Percentiles rank a stretch among this genome's conserved stretches.
phyloP scores from a whole-genome alignment of 2,888 invertebrate genomes.

The Catocala fraxini region DNA sequence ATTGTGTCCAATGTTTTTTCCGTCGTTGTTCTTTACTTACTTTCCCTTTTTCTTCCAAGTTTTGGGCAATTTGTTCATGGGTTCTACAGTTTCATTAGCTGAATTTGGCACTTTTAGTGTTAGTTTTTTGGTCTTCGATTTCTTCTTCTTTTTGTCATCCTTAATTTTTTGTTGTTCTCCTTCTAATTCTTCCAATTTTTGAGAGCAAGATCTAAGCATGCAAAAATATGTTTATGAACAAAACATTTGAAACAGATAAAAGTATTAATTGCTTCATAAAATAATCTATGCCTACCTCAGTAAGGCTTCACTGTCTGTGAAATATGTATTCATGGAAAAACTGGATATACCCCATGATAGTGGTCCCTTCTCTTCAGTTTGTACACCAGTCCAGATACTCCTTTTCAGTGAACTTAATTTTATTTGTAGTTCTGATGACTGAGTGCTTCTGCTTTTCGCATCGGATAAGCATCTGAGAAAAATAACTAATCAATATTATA shows the following conservation, averaged over 20 bases:
- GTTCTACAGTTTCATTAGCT: constrained; percentile 74
- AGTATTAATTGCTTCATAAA: no score
- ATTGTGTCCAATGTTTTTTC: not conserved
- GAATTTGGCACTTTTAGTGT: constrained; percentile 78
- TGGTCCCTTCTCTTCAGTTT: constrained; percentile 84
- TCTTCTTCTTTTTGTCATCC: constrained; percentile 83
- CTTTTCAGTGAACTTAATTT: constrained; percentile 90
- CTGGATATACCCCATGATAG: constrained; percentile 90
- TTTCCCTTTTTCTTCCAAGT: constrained; percentile 83
- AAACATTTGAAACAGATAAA: no score
- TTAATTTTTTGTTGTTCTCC: constrained; percentile 74
- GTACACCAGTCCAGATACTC: constrained; percentile 92
- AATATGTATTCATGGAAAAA: constrained; percentile 85
- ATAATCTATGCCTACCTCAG: constrained; percentile 74
- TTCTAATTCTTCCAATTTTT: constrained; percentile 87
- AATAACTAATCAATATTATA: not conserved
- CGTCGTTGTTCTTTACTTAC: constrained; percentile 61
- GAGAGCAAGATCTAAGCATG: constrained; percentile 88
- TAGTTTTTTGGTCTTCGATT: constrained; percentile 78
- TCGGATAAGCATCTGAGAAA: constrained; percentile 75
- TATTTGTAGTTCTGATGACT: constrained; percentile 89
- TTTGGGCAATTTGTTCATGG: constrained; percentile 72
- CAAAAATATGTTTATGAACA: not conserved
- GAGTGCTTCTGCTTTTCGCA: constrained; percentile 74
- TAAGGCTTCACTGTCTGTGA: constrained; percentile 87